phyloP scores from a whole-genome alignment of 2,113 vertebrate species.

The Talpa occidentalis region DNA sequence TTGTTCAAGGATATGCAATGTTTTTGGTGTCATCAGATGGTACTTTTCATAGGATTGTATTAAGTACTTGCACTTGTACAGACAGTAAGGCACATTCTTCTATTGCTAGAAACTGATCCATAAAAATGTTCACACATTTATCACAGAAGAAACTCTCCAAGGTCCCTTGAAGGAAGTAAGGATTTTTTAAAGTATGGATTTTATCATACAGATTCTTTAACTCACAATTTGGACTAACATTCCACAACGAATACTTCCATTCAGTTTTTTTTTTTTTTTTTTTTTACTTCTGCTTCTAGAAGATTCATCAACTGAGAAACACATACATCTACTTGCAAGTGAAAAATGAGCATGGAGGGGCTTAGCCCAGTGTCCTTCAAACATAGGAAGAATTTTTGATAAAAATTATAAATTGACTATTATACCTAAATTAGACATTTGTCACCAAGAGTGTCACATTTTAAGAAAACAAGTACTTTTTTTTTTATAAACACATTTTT shows the following conservation, averaged over 20 bases:
- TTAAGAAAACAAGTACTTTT: neutral
- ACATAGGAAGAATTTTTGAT: neutral
- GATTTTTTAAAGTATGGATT: conserved; percentile 9
- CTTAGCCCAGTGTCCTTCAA: neutral
- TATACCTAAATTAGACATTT: neutral
- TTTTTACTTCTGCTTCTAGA: neutral
- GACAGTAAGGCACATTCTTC: conserved; percentile 28
- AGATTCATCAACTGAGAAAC: neutral
- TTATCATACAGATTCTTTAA: conserved; percentile 39
- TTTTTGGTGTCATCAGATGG: neutral
- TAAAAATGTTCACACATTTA: conserved; percentile 47
- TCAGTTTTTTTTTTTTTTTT: neutral
- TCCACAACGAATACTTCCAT: conserved; percentile 11
- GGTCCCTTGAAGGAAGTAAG: neutral
- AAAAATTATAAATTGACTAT: neutral
- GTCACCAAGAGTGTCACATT: neutral
- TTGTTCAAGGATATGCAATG: conserved; percentile 43
- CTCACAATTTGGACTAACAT: neutral
- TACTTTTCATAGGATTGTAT: neutral
- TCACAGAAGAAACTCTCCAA: neutral
- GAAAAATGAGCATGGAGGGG: neutral
- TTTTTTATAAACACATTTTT: no score
- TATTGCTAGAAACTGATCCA: conserved; percentile 8
- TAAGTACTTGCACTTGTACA: neutral
- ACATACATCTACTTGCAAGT: neutral